These are phyloP conservation scores for Rhyacichthys aspro DNA, from an alignment of 2,797 vertebrate species.

Conservation along the genomic window DNA sequence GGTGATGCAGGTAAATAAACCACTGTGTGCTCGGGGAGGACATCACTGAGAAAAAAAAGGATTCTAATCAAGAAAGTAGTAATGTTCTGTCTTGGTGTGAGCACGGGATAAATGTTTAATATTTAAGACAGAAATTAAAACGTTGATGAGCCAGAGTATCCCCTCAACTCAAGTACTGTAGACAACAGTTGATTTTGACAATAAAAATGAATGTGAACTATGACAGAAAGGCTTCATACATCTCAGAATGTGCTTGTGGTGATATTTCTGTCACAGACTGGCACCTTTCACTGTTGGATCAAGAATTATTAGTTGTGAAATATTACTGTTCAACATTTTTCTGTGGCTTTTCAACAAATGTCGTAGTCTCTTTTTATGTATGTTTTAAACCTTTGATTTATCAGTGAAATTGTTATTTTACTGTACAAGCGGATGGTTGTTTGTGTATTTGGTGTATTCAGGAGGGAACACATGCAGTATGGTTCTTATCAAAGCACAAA, in stretches of 20 bases:
- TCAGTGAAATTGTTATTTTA: conserved; percentile 3
- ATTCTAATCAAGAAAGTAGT: conserved; percentile 24
- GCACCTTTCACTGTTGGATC: no score
- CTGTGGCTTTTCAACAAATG: conserved; percentile 13
- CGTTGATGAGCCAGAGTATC: conserved; percentile 21
- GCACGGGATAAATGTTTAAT: conserved; percentile 43
- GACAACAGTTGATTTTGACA: conserved; percentile 28
- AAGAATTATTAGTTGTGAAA: conserved; percentile 10
- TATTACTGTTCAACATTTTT: conserved; percentile 21
- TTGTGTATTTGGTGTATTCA: background rate
- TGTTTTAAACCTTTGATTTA: background rate
- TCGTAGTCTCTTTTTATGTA: background rate
- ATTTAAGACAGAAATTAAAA: no score
- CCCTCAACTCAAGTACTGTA: background rate
- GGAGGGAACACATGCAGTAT: conserved; percentile 19
- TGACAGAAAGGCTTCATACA: no score
- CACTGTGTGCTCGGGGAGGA: conserved; percentile 47
- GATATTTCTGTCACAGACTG: background rate
- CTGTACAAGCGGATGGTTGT: conserved; percentile 5
- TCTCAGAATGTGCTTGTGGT: no score
- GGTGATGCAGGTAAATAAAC: conserved; percentile 68
- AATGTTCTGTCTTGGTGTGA: conserved; percentile 22
- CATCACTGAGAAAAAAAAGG: conserved; percentile 34
- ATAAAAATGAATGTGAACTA: conserved; percentile 19
- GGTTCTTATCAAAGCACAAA: conserved; percentile 40